phyloP scores from a whole-genome alignment of 2,113 vertebrate species.

The Melierax canorus region DNA sequence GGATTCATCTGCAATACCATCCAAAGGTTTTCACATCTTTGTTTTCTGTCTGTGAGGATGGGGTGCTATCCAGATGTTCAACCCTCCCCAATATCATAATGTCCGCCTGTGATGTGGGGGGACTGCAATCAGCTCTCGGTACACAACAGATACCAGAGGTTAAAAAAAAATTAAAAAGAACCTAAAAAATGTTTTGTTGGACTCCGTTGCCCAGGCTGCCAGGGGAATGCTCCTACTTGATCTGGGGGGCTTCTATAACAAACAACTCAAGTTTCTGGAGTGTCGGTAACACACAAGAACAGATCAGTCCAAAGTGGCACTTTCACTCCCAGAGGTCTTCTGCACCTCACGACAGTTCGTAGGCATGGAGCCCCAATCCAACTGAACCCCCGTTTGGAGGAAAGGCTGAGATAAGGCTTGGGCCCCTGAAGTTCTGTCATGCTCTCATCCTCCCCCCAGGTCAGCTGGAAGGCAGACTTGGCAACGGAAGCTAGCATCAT shows the following conservation, averaged over 20 bases:
- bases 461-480: constrained; percentile 81
- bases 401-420: constrained; percentile 82
- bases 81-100: constrained; percentile 31
- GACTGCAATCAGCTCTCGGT: constrained; percentile 72
- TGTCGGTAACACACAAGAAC: constrained; percentile 17
- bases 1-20: constrained; percentile 35
- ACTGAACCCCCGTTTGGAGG: constrained; percentile 68
- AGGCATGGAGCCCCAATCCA: constrained; percentile 73
- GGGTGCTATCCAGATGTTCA: constrained; percentile 37
- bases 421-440: constrained; percentile 75
- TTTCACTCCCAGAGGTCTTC: constrained; percentile 60
- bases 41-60: constrained; percentile 54
- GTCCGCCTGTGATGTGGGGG: constrained; percentile 56
- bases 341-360: constrained; percentile 58
- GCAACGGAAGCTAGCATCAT: constrained; percentile 87
- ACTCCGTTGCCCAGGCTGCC: constrained; percentile 85
- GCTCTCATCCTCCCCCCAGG: constrained; percentile 66
- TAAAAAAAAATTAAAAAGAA: constrained; percentile 83
- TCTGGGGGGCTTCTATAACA: constrained; percentile 68
- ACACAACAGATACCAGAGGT: constrained; percentile 75
- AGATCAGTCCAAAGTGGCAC: constrained; percentile 49
- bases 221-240: constrained; percentile 73
- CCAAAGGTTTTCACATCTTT: constrained; percentile 36
- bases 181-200: constrained; percentile 80
- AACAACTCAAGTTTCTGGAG: constrained; percentile 53